Percentiles rank a stretch among this genome's conserved stretches.
Evolutionary conservation across 1,140 invertebrate genomes (phyloP).

Genomic region (Steinernema khuongi): DNA sequence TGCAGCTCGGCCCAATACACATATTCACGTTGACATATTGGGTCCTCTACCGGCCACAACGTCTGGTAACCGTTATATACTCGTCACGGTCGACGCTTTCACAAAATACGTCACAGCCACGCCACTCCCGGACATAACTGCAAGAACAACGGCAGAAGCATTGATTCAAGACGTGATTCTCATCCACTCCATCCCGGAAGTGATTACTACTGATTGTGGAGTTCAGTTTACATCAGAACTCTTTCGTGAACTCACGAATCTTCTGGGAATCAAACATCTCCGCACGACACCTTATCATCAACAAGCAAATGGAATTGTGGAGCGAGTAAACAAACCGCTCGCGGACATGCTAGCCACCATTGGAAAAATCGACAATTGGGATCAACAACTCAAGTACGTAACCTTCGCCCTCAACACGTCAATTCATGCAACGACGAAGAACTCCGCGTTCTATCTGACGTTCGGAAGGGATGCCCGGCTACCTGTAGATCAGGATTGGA

Average conservation of each 20-base stretch:
- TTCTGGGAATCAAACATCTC: slow-evolving; percentile 38
- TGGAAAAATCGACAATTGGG: not conserved
- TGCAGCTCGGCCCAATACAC: not conserved
- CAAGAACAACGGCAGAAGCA: not conserved
- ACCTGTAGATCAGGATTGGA: not conserved
- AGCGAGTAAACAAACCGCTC: slow-evolving; percentile 46
- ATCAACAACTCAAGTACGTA: not conserved
- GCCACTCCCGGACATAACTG: not conserved
- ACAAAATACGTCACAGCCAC: not conserved
- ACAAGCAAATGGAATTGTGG: slow-evolving; percentile 50
- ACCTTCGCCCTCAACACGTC: not conserved
- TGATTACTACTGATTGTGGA: slow-evolving; percentile 60
- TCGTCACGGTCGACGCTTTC: not conserved
- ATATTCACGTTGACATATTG: not conserved
- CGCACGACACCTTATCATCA: slow-evolving; percentile 48
- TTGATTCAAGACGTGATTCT: not conserved
- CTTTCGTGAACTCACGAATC: slow-evolving; percentile 21
- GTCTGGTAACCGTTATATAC: not conserved
- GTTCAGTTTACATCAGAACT: slow-evolving; percentile 56
- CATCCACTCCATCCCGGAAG: slow-evolving; percentile 19
- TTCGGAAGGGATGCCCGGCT: not conserved
- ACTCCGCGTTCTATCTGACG: not conserved
- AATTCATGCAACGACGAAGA: not conserved
- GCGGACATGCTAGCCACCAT: not conserved
- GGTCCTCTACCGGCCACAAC: not conserved